phyloP scores from a whole-genome alignment of 2,797 vertebrate genomes.

The Spondyliosoma cantharus region DNA sequence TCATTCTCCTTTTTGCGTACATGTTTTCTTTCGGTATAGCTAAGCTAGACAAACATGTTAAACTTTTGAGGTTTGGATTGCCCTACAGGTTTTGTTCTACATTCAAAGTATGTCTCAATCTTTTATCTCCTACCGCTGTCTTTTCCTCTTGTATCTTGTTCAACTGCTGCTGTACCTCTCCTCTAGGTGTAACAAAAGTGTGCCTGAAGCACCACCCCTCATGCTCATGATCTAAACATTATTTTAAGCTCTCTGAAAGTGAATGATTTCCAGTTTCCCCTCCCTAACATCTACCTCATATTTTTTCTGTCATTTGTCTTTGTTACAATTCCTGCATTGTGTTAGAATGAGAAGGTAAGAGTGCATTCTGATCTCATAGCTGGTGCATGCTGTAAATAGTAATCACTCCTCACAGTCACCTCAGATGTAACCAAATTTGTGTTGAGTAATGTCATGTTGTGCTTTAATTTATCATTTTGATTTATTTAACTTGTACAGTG shows the following conservation, averaged over 20 bases:
- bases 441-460: constrained; percentile 78
- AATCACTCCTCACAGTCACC: constrained; percentile 82
- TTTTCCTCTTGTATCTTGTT: constrained; percentile 71
- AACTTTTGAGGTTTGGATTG: constrained; percentile 57
- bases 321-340: constrained; percentile 99
- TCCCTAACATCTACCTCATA: constrained; percentile 95
- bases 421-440: constrained; percentile 78
- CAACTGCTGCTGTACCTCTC: constrained; percentile 73
- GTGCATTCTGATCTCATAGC: constrained; percentile 91
- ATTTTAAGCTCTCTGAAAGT: constrained; percentile 86
- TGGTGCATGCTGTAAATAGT: constrained; percentile 91
- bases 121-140: constrained; percentile 71
- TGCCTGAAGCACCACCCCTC: constrained; percentile 77
- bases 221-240: constrained; percentile 85
- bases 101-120: constrained; percentile 65
- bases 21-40: constrained; percentile 65
- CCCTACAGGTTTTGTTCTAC: constrained; percentile 56
- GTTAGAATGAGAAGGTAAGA: constrained; percentile 99
- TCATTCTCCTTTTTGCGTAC: constrained; percentile 75
- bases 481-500: constrained; percentile 78
- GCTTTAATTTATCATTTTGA: constrained; percentile 64
- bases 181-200: constrained; percentile 74
- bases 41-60: constrained; percentile 57
- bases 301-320: constrained; percentile 98
- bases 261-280: constrained; percentile 86